phyloP scores from a whole-genome alignment of 1,140 invertebrate species.

The Matsumurasca onukii region DNA sequence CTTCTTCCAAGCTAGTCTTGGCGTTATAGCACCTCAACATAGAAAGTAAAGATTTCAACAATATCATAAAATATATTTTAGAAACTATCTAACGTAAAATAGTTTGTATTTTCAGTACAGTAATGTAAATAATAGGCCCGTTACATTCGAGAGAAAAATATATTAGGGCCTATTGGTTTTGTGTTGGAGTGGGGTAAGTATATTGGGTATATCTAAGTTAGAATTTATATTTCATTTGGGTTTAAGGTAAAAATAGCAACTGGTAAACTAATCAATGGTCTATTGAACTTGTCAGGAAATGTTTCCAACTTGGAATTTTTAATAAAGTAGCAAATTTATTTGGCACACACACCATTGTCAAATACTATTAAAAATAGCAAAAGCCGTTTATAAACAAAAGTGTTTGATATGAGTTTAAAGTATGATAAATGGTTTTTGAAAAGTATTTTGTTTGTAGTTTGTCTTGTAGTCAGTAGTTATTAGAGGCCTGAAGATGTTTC shows the following conservation, averaged over 20 bases:
- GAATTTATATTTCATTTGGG: neutral
- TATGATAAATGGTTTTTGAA: too few species aligned
- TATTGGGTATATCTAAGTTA: neutral
- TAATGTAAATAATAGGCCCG: neutral
- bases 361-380: too few species aligned
- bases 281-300: too few species aligned
- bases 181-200: neutral
- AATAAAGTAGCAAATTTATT: too few species aligned
- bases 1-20: constrained; percentile 29
- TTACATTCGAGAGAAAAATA: neutral
- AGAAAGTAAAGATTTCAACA: neutral
- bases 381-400: too few species aligned
- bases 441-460: too few species aligned
- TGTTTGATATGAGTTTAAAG: too few species aligned
- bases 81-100: neutral
- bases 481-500: too few species aligned
- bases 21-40: constrained; percentile 28
- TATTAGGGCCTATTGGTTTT: neutral
- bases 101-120: neutral
- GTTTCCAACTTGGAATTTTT: too few species aligned
- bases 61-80: neutral
- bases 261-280: too few species aligned
- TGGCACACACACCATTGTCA: too few species aligned
- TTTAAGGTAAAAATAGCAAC: neutral
- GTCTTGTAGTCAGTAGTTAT: too few species aligned